Conservation (phyloP, 1,140 invertebrate species). For the Brevipalpus yothersi region DNA sequence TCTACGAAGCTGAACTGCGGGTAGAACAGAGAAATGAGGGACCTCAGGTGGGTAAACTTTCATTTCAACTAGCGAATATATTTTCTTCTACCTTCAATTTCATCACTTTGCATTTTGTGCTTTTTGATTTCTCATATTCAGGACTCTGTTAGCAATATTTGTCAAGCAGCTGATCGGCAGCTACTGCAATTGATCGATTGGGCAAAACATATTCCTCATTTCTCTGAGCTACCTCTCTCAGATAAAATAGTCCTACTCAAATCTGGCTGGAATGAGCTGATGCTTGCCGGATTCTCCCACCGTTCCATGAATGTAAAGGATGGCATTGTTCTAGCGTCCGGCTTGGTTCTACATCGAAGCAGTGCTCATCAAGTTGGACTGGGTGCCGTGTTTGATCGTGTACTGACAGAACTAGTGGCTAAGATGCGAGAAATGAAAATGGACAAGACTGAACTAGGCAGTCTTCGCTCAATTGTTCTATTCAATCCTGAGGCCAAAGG, state of each 20-base stretch:
- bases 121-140: background rate
- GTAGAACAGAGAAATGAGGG: constrained; percentile 37
- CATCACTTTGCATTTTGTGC: background rate
- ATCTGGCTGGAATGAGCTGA: constrained; percentile 79
- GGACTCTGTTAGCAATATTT: background rate
- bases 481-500: constrained; percentile 88
- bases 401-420: constrained; percentile 67
- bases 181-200: constrained; percentile 82
- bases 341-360: constrained; percentile 52
- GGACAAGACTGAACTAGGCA: constrained; percentile 82
- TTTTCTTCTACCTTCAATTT: background rate
- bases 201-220: constrained; percentile 84
- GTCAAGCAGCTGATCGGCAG: constrained; percentile 52
- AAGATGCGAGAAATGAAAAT: constrained; percentile 93
- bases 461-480: constrained; percentile 76
- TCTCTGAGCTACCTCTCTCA: constrained; percentile 64
- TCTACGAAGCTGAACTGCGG: constrained; percentile 52
- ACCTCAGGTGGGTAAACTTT: constrained; percentile 15
- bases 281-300: constrained; percentile 82
- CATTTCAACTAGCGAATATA: background rate
- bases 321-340: constrained; percentile 45
- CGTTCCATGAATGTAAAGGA: constrained; percentile 53
- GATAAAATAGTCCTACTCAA: constrained; percentile 75
- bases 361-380: constrained; percentile 56
- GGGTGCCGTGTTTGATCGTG: constrained; percentile 71